Conservation (phyloP, 2,797 vertebrate genomes). For the Eulemur albifrons region DNA sequence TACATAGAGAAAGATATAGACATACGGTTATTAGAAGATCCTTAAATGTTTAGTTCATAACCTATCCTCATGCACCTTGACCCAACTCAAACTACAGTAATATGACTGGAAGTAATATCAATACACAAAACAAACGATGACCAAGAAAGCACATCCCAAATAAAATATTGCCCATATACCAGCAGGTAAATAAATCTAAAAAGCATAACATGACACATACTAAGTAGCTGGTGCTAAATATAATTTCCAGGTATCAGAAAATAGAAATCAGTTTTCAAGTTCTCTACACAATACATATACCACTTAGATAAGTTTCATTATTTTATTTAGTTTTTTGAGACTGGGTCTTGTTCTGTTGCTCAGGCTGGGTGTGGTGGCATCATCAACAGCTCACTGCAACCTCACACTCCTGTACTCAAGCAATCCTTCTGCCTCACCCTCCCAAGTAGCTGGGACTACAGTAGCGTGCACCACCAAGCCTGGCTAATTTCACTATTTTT, state of each 20-base stretch:
- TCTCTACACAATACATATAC: not conserved
- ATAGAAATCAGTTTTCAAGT: conserved; percentile 14
- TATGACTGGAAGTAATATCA: not conserved
- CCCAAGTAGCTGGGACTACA: not conserved
- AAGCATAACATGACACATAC: not conserved
- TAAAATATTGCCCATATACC: not conserved
- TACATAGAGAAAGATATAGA: not conserved
- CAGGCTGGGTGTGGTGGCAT: too few relatives aligned
- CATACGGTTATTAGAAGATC: not conserved
- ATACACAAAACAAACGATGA: conserved; percentile 8
- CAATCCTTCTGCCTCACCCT: too few relatives aligned
- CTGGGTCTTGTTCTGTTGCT: too few relatives aligned
- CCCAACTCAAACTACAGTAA: conserved; percentile 28
- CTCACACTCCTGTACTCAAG: too few relatives aligned
- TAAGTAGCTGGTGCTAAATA: not conserved
- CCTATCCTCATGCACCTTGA: not conserved
- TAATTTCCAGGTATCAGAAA: not conserved
- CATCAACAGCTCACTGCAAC: too few relatives aligned
- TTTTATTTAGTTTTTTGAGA: too few relatives aligned
- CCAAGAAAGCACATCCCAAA: not conserved
- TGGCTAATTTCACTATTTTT: not conserved
- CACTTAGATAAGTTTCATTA: not conserved
- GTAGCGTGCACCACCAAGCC: not conserved
- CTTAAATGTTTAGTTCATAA: not conserved
- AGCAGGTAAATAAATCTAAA: conserved; percentile 10